Conservation (phyloP, 2,888 invertebrate genomes). For the Metallyticus violacea region DNA sequence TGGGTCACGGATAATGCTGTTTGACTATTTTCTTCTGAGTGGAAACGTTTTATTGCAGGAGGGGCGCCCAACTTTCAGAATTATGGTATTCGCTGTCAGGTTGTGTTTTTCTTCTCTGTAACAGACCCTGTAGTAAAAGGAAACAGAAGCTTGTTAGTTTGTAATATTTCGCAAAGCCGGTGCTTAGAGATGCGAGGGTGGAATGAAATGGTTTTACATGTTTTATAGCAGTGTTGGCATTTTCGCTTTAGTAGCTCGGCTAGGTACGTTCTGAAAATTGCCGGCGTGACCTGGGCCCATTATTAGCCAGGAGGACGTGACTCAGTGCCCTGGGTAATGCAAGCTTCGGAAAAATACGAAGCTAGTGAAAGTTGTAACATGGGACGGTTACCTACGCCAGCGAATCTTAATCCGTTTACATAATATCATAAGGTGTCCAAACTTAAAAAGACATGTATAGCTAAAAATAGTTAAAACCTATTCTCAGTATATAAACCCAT, state of each 20-base stretch:
- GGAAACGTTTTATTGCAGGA: too few relatives aligned
- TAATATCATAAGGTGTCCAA: too few relatives aligned
- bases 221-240: not conserved
- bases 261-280: not conserved
- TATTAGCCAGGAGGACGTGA: constrained; percentile 3
- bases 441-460: too few relatives aligned
- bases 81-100: too few relatives aligned
- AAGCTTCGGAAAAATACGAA: not conserved
- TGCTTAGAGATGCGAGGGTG: not conserved
- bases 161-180: not conserved
- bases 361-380: not conserved
- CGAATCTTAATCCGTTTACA: not conserved
- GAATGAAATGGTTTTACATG: not conserved
- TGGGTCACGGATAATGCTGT: too few relatives aligned
- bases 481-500: too few relatives aligned
- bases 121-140: not conserved
- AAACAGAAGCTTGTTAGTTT: not conserved
- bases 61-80: too few relatives aligned
- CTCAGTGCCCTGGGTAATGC: not conserved
- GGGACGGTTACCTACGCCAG: not conserved
- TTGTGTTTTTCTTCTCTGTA: not conserved
- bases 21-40: too few relatives aligned
- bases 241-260: not conserved
- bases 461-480: too few relatives aligned
- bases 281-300: not conserved